Evolutionary conservation across 2,113 vertebrate genomes (phyloP).

Genomic region (Pachyramphus minor): DNA sequence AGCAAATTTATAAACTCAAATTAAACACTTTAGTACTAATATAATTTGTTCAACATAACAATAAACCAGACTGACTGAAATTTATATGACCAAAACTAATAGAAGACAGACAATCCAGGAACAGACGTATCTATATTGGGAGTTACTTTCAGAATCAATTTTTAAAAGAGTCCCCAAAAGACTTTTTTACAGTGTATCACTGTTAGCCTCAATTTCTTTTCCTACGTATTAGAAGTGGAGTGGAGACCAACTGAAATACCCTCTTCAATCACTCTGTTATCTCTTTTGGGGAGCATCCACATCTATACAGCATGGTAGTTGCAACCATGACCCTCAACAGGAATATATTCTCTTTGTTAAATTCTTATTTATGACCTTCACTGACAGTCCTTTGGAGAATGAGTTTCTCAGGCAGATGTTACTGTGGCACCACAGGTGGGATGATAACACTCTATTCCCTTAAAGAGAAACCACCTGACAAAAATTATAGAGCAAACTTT

Average conservation of each 20-base stretch:
- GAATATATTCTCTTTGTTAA: slow-evolving; percentile 24
- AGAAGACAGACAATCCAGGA: neutral
- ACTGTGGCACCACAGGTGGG: neutral
- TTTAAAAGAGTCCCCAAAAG: neutral
- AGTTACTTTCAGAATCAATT: slow-evolving; percentile 33
- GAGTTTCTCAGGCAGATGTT: neutral
- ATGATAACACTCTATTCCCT: neutral
- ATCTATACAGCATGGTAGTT: neutral
- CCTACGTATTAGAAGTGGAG: neutral
- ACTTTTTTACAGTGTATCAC: neutral
- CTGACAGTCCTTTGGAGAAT: neutral
- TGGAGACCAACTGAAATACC: neutral
- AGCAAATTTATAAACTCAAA: neutral
- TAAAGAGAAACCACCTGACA: neutral
- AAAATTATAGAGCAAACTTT: neutral
- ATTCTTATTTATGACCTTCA: slow-evolving; percentile 16
- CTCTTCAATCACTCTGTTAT: neutral
- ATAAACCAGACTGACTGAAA: neutral
- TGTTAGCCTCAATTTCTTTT: slow-evolving; percentile 11
- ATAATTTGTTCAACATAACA: neutral
- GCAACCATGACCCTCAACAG: neutral
- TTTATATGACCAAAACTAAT: neutral
- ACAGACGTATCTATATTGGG: neutral
- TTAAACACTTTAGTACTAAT: neutral
- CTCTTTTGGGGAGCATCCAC: neutral